phyloP scores from a whole-genome alignment of 2,113 vertebrate species.

The Oostethus manadensis region DNA sequence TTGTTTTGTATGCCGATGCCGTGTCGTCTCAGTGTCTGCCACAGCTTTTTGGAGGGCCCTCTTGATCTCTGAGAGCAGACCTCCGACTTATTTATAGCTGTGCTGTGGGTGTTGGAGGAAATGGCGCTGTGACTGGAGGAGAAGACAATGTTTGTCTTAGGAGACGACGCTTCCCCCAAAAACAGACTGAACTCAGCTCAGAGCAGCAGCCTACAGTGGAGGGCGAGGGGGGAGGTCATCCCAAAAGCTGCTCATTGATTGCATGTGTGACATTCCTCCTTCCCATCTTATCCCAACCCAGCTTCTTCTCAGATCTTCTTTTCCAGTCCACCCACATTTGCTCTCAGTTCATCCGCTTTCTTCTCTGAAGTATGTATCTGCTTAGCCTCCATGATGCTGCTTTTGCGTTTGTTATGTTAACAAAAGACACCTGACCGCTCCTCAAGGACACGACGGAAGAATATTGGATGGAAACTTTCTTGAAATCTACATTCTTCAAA shows the following conservation, averaged over 20 bases:
- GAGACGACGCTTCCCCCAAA: conserved; percentile 39
- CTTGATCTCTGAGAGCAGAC: conserved; percentile 44
- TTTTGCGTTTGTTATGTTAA: not conserved
- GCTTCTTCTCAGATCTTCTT: conserved; percentile 38
- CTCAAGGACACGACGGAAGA: not conserved
- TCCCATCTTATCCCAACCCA: conserved; percentile 40
- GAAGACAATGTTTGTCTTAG: conserved; percentile 34
- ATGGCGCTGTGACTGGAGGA: conserved; percentile 42
- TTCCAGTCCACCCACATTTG: conserved; percentile 15
- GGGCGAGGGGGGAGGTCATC: conserved; percentile 14
- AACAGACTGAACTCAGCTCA: conserved; percentile 32
- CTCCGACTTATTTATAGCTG: conserved; percentile 59
- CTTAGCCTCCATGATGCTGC: not conserved
- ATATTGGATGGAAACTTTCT: not conserved
- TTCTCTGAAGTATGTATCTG: conserved; percentile 13
- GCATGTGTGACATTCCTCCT: conserved; percentile 70
- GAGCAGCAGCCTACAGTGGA: conserved; percentile 17
- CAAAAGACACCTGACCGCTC: not conserved
- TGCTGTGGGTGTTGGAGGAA: conserved; percentile 58
- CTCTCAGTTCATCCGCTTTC: conserved; percentile 7
- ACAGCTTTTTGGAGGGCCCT: conserved; percentile 37
- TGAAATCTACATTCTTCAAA: conserved; percentile 1
- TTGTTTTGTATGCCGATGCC: conserved; percentile 2
- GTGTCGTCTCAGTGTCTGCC: conserved; percentile 38
- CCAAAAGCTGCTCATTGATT: conserved; percentile 59